phyloP scores from a whole-genome alignment of 2,113 vertebrate species.

The Callithrix jacchus region DNA sequence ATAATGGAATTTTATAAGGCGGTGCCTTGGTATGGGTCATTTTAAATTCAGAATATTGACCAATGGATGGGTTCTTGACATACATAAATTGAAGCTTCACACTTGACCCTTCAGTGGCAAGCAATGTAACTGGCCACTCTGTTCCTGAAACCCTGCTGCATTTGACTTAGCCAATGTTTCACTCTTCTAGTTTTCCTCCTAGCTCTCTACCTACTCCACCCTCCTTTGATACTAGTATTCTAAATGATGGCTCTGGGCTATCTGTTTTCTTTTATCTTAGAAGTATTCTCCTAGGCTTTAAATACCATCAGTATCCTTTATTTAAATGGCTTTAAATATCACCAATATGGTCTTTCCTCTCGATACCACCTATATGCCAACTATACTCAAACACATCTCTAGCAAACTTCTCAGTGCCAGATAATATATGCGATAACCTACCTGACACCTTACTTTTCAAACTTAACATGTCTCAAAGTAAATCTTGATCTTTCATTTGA shows the following conservation, averaged over 20 bases:
- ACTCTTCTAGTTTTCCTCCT: neutral
- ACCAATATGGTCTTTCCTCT: neutral
- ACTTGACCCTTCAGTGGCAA: neutral
- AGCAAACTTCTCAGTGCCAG: neutral
- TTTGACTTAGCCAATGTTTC: neutral
- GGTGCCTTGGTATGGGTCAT: neutral
- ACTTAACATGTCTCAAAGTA: neutral
- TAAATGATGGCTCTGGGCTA: neutral
- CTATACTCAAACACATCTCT: neutral
- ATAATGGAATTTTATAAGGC: neutral
- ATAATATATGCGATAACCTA: neutral
- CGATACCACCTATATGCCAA: neutral
- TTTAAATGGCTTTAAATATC: neutral
- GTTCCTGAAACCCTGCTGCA: neutral
- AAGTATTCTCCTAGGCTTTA: neutral
- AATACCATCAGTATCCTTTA: neutral
- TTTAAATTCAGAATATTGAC: neutral
- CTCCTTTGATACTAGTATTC: neutral
- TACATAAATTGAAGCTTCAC: neutral
- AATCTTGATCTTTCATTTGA: neutral
- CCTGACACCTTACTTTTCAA: neutral
- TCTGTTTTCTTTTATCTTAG: neutral
- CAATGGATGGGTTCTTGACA: neutral
- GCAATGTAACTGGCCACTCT: neutral
- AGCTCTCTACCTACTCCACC: neutral